Conservation (phyloP, 2,888 invertebrate genomes). For the Drosophila histrio region DNA sequence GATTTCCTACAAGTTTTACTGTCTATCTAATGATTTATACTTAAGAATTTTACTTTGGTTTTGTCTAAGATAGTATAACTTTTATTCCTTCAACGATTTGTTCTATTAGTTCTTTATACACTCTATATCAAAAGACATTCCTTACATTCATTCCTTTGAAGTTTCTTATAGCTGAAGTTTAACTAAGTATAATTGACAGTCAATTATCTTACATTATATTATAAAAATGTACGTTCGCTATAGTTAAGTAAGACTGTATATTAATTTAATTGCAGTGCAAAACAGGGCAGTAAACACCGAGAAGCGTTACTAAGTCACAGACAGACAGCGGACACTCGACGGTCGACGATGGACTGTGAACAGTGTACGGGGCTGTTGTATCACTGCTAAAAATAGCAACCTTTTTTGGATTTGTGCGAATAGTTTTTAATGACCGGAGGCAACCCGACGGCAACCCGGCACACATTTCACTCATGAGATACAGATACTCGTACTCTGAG, state of each 20-base stretch:
- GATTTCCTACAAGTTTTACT: too few species aligned
- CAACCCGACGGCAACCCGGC: constrained; percentile 41
- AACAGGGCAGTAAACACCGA: constrained; percentile 60
- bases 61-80: too few species aligned
- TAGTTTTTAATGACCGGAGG: constrained; percentile 61
- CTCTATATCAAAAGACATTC: neutral
- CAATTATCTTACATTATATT: too few species aligned
- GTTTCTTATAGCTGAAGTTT: neutral
- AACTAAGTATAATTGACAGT: too few species aligned
- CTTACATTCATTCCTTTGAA: too few species aligned
- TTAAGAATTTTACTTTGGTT: too few species aligned
- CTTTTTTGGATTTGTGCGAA: constrained; percentile 68
- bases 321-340: neutral
- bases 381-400: constrained; percentile 77
- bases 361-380: constrained; percentile 47
- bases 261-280: constrained; percentile 70
- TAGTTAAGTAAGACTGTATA: constrained; percentile 21
- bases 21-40: too few species aligned
- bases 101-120: too few species aligned
- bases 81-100: too few species aligned
- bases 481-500: constrained; percentile 8
- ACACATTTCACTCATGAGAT: constrained; percentile 38
- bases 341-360: constrained; percentile 37
- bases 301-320: constrained; percentile 61
- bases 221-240: too few species aligned